Base-by-base conservation (phyloP, 2,888 invertebrate genomes). In the Eupithecia pulchellata region DNA sequence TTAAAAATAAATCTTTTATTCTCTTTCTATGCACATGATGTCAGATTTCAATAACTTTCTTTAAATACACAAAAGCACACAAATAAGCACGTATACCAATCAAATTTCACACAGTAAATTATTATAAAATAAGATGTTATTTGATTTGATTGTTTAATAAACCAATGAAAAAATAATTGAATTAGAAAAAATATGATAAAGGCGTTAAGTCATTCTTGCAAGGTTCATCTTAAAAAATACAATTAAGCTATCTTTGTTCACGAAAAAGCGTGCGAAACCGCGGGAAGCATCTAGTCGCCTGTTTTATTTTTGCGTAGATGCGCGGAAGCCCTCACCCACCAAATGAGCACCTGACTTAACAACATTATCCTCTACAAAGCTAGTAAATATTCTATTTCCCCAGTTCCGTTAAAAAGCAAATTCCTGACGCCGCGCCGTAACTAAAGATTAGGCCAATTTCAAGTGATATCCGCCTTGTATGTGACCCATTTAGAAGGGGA, bases 401-500 rank as follows among this genome's bases (percentile, higher is more conserved):
- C 32, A 71, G 63, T 71, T 75, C 71, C 68, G 75, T 83, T 82
- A 81, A 84, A 84, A 83, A 82, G 84, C 82, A 81, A 85, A 85
- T 84, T 87, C 84, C 82, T 76, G 85, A 78, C 78, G 82, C 81
- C 30, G 30, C 30, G 30, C 30, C 82, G 85, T 89, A 89, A 88
- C 87, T 88, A 87, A 86, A 88, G 89, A 89, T 89, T 89, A 89
- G 84, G 82, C 85, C 88, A 86, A 88, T 89, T 89, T 86, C 79
- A 83, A 79, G 80, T 84, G 84, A 86, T 88, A 86, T 85, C 84
- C 84, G 81, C 79, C 80, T 82, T 81, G 82, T 84, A 79, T 85
- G 84, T 78, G 85, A 82, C 84, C 86, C 84, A 84, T 86, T 88
- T 86, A 81, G 80, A 80, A 85, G 83, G 79, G 80, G 81, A 81